A percentile compares a stretch with the other conserved stretches of the same genome.
Evolutionary conservation across 1,140 invertebrate species (phyloP).

Genomic region (Penaeus japonicus): DNA sequence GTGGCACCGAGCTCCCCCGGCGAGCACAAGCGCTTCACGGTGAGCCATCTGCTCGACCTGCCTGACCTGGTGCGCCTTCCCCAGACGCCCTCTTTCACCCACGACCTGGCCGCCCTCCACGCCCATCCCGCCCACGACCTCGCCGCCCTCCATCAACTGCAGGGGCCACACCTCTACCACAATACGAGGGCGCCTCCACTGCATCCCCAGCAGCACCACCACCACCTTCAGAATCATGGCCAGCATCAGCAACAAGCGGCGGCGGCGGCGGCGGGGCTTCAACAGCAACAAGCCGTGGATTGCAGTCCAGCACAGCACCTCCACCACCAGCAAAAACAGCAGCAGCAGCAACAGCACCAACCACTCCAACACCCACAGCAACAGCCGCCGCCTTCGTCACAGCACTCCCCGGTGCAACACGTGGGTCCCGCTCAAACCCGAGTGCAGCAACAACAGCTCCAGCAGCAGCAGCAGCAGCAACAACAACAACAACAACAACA

Average conservation of each 20-base stretch:
- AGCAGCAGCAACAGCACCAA: slow-evolving; percentile 10
- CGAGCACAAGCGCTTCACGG: slow-evolving; percentile 39
- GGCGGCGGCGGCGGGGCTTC: neutral
- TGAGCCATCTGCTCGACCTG: slow-evolving; percentile 39
- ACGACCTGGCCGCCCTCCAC: slow-evolving; percentile 38
- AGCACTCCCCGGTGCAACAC: too few relatives aligned
- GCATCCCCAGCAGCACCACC: neutral
- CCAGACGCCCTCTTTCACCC: slow-evolving; percentile 25
- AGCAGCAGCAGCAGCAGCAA: too few relatives aligned
- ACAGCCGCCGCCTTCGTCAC: neutral
- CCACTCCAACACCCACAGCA: slow-evolving; percentile 32
- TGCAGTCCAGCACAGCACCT: neutral
- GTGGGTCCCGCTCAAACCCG: too few relatives aligned
- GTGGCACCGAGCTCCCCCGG: slow-evolving; percentile 11
- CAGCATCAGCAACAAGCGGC: slow-evolving; percentile 18
- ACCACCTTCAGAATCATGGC: neutral
- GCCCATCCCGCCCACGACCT: slow-evolving; percentile 17
- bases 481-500: too few relatives aligned
- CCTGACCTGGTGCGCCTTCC: slow-evolving; percentile 36
- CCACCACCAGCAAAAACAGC: neutral
- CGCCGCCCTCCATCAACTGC: slow-evolving; percentile 2
- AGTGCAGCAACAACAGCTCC: too few relatives aligned
- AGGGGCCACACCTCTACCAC: slow-evolving; percentile 26
- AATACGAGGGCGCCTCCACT: neutral
- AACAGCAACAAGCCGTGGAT: neutral